Percentiles rank a stretch among this genome's conserved stretches.
phyloP scores from a whole-genome alignment of 2,113 vertebrate genomes.

The Craseonycteris thonglongyai region DNA sequence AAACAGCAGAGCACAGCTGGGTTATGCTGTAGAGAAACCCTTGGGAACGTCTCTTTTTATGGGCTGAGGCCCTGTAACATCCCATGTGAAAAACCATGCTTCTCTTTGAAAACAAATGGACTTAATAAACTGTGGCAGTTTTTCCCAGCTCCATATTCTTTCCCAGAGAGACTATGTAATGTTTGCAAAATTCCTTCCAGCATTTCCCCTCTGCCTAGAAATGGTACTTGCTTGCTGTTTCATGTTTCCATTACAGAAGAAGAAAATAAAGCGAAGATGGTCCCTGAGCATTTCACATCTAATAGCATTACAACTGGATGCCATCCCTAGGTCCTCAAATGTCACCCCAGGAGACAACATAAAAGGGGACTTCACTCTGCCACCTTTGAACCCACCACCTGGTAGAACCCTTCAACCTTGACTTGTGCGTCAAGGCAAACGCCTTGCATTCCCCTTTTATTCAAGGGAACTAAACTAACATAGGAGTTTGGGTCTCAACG shows the following conservation, averaged over 20 bases:
- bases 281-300: slow-evolving; percentile 26
- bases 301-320: background rate
- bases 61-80: background rate
- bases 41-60: background rate
- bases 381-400: background rate
- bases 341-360: background rate
- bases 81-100: background rate
- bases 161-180: slow-evolving; percentile 26
- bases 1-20: background rate
- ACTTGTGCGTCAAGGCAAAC: background rate
- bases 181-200: slow-evolving; percentile 14
- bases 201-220: background rate
- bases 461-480: background rate
- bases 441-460: background rate
- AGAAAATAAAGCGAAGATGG: slow-evolving; percentile 12
- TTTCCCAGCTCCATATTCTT: slow-evolving; percentile 11
- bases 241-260: slow-evolving; percentile 32
- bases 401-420: background rate
- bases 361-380: background rate
- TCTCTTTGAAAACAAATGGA: slow-evolving; percentile 50
- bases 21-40: background rate
- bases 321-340: background rate
- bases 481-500: background rate
- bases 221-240: slow-evolving; percentile 19
- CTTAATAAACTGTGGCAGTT: slow-evolving; percentile 25